A percentile compares a stretch with the other conserved stretches of the same genome.
Evolutionary conservation across 2,888 invertebrate genomes (phyloP).

Genomic region (Orthonevra nobilis): DNA sequence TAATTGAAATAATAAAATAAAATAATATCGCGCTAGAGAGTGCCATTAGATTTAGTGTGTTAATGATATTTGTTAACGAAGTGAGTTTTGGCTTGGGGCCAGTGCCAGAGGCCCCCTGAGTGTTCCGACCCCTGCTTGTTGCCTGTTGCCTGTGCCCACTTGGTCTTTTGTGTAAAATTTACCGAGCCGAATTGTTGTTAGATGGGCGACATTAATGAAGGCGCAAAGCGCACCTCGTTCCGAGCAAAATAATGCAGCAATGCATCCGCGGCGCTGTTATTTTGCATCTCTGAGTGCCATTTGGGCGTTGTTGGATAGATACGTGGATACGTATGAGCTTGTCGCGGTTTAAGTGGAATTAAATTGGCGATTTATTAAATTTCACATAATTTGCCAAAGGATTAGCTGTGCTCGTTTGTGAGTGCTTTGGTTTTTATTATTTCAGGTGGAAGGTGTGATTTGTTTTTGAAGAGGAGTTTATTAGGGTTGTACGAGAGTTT

Average conservation of each 20-base stretch:
- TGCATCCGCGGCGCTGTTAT: slow-evolving; percentile 28
- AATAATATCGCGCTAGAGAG: slow-evolving; percentile 48
- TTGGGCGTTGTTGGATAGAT: slow-evolving; percentile 36
- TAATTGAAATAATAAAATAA: slow-evolving; percentile 70
- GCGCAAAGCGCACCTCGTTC: slow-evolving; percentile 52
- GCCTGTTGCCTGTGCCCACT: not conserved
- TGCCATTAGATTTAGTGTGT: slow-evolving; percentile 70
- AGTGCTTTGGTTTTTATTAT: too few species aligned
- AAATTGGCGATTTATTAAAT: slow-evolving; percentile 63
- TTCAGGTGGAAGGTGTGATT: too few species aligned
- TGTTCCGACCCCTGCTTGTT: slow-evolving; percentile 6
- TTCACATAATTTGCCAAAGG: slow-evolving; percentile 59
- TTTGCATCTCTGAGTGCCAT: not conserved
- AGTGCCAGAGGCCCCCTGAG: slow-evolving; percentile 64
- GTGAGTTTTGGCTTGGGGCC: slow-evolving; percentile 64
- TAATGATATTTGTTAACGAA: slow-evolving; percentile 70
- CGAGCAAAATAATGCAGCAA: not conserved
- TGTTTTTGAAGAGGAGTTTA: too few species aligned
- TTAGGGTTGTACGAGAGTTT: too few species aligned
- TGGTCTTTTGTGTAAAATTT: slow-evolving; percentile 18
- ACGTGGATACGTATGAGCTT: slow-evolving; percentile 33
- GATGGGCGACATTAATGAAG: slow-evolving; percentile 66
- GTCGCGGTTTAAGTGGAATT: slow-evolving; percentile 56
- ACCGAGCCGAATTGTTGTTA: slow-evolving; percentile 26
- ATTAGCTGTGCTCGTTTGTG: too few species aligned